Percentiles rank a stretch among this genome's conserved stretches.
Evolutionary conservation across 37 sponge, comb jelly and placozoan genomes (phyloP).

Genomic region (Oopsacas minuta): DNA sequence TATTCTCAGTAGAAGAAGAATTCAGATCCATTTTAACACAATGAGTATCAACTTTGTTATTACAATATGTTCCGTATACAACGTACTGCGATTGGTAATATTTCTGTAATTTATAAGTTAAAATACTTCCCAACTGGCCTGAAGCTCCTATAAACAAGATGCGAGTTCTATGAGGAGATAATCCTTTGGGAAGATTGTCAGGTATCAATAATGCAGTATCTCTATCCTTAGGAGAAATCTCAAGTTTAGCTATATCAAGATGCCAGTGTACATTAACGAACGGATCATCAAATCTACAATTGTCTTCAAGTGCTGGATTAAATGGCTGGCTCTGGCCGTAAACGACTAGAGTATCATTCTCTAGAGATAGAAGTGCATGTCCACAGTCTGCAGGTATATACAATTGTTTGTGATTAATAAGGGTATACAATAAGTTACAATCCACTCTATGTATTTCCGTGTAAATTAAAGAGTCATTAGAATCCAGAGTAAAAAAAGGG

Average conservation of each 20-base stretch:
- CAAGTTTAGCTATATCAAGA: not conserved
- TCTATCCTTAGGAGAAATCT: not conserved
- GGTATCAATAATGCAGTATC: not conserved
- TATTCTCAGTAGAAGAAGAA: not conserved
- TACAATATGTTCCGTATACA: constrained; percentile 5
- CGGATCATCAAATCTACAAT: not conserved
- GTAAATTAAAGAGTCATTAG: no score
- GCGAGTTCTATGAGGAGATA: not conserved
- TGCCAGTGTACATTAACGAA: not conserved
- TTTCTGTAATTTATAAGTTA: not conserved
- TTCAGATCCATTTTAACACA: not conserved
- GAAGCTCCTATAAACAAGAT: not conserved
- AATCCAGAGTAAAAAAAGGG: no score
- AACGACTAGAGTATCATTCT: not conserved
- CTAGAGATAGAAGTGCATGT: not conserved
- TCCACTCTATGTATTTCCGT: no score
- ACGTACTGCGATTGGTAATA: not conserved
- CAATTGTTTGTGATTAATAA: not conserved
- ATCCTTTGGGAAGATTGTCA: not conserved
- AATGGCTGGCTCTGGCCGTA: constrained; percentile 3
- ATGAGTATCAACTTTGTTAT: not conserved
- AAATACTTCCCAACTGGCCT: not conserved
- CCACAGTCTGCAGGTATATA: constrained; percentile 5
- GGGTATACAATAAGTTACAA: no score
- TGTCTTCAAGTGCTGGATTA: not conserved